These are phyloP conservation scores for Salvelinus namaycush DNA, from an alignment of 2,113 vertebrate species.

Conservation along the genomic window DNA sequence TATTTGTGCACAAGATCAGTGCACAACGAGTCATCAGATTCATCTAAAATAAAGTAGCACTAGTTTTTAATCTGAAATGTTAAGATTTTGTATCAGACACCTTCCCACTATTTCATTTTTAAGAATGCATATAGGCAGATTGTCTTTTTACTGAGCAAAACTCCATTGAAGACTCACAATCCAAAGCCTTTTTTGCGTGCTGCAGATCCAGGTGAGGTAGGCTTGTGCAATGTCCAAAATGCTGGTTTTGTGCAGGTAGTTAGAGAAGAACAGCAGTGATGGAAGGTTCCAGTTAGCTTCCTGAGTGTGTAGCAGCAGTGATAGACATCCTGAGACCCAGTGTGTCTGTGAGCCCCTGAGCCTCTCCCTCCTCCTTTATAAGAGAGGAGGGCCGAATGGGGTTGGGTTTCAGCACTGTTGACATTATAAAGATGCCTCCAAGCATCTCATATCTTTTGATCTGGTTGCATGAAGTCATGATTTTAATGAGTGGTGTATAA, in stretches of 20 bases:
- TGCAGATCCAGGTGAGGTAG: background rate
- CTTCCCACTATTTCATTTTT: too few species aligned
- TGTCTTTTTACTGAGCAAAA: too few species aligned
- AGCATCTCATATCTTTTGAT: conserved; percentile 8
- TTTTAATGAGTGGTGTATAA: background rate
- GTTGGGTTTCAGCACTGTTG: conserved; percentile 21
- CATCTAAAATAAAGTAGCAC: background rate
- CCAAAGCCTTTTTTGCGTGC: conserved; percentile 16
- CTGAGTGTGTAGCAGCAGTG: conserved; percentile 28
- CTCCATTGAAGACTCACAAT: conserved; percentile 6
- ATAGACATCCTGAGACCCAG: conserved; percentile 44
- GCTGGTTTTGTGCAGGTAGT: conserved; percentile 2
- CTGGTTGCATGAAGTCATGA: background rate
- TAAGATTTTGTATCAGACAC: too few species aligned
- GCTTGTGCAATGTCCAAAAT: conserved; percentile 4
- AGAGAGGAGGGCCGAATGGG: conserved; percentile 54
- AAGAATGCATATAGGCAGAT: background rate
- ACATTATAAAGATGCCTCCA: background rate
- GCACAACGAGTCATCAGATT: background rate
- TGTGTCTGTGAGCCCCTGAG: conserved; percentile 42
- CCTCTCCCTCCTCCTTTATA: conserved; percentile 69
- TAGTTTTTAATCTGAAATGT: background rate
- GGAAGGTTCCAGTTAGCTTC: conserved; percentile 39
- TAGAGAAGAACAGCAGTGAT: conserved; percentile 15
- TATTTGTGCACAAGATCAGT: background rate